These are phyloP conservation scores for Orchesellides sinensis DNA, from an alignment of 2,888 invertebrate species.

Conservation along the genomic window DNA sequence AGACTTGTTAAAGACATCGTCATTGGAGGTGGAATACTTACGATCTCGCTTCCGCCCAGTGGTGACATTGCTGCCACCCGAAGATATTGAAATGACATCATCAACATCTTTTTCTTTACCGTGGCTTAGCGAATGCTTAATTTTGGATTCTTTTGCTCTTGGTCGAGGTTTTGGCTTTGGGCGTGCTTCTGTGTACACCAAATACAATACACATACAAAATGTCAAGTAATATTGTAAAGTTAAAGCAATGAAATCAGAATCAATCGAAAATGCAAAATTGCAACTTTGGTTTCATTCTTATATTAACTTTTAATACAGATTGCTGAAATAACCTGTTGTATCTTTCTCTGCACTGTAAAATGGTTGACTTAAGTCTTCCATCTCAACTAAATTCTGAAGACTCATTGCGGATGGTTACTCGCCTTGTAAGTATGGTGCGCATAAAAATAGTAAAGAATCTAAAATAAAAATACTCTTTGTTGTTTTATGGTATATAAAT, in stretches of 20 bases:
- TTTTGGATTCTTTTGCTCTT: background rate
- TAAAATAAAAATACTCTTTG: too few species aligned
- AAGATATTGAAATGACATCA: slow-evolving; percentile 48
- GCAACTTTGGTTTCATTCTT: too few species aligned
- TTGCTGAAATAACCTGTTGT: background rate
- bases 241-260: background rate
- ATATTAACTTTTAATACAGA: background rate
- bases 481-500: too few species aligned
- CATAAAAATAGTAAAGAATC: too few species aligned
- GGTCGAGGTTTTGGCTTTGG: slow-evolving; percentile 34
- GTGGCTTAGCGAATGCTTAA: background rate
- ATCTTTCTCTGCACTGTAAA: background rate
- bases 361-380: slow-evolving; percentile 12
- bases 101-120: slow-evolving; percentile 39
- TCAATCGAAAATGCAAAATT: too few species aligned
- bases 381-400: slow-evolving; percentile 43
- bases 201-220: background rate
- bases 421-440: background rate
- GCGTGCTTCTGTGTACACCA: background rate
- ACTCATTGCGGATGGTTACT: slow-evolving; percentile 45
- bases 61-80: background rate
- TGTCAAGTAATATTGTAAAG: background rate
- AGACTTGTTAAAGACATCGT: too few species aligned
- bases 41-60: background rate
- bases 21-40: too few species aligned